These are phyloP conservation scores for Apotomis capreana DNA, from an alignment of 2,888 invertebrate species.

Conservation along the genomic window DNA sequence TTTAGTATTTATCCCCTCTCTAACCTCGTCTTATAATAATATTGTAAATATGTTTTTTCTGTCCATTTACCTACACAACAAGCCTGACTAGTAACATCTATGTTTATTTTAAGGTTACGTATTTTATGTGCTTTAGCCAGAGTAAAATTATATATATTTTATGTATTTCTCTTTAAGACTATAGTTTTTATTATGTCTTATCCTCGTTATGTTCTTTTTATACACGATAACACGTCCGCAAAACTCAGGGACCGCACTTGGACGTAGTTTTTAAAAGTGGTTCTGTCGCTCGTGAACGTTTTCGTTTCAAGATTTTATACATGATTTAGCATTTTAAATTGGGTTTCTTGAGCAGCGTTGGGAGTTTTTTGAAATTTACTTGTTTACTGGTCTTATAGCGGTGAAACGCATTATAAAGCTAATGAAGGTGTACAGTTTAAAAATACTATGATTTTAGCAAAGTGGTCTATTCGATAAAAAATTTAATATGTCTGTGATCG, in stretches of 20 bases:
- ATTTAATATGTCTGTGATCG: no score
- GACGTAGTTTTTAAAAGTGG: constrained; percentile 57
- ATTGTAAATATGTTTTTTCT: no score
- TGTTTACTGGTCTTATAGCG: constrained; percentile 8
- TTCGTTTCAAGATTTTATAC: constrained; percentile 56
- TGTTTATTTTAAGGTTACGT: no score
- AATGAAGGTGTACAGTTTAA: constrained; percentile 2
- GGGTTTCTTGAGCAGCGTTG: constrained; percentile 17
- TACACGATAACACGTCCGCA: constrained; percentile 49
- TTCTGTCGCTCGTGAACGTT: constrained; percentile 57
- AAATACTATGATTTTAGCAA: no score
- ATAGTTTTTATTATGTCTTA: constrained; percentile 15
- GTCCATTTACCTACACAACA: no score
- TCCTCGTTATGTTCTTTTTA: constrained; percentile 46
- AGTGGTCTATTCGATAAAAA: no score
- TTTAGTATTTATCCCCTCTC: no score
- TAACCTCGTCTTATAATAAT: no score
- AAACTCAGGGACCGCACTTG: constrained; percentile 55
- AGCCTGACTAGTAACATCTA: no score
- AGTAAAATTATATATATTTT: no score
- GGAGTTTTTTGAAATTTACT: constrained; percentile 21
- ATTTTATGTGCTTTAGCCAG: no score
- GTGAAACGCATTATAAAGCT: constrained; percentile 28
- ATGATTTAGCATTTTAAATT: constrained; percentile 53
- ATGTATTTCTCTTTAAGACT: no score